Conservation (phyloP, 1,140 invertebrate species). For the Drosophila grimshawi region DNA sequence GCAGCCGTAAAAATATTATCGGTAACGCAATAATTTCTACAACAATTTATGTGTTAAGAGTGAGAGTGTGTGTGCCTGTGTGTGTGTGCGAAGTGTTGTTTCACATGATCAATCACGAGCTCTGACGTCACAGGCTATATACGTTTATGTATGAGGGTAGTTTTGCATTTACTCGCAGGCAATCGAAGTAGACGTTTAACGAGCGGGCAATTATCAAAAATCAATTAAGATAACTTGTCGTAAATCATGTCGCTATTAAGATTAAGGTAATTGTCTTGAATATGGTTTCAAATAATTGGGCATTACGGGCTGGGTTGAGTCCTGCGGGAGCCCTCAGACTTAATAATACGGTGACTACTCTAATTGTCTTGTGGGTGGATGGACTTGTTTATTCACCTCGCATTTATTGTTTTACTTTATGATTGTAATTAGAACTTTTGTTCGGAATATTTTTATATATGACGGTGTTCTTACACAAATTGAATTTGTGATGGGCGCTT, state of each 20-base stretch:
- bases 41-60: conserved; percentile 41
- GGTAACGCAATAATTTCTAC: conserved; percentile 57
- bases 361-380: conserved; percentile 21
- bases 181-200: conserved; percentile 53
- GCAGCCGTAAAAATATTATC: conserved; percentile 74
- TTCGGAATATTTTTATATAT: no score
- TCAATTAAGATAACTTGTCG: conserved; percentile 78
- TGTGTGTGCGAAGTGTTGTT: conserved; percentile 12
- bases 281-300: conserved; percentile 50
- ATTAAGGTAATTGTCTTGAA: conserved; percentile 66
- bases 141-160: conserved; percentile 26
- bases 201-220: conserved; percentile 62
- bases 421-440: background rate
- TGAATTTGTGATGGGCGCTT: no score
- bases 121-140: conserved; percentile 59
- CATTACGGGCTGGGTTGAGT: background rate
- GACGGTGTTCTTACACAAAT: no score
- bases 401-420: background rate
- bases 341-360: background rate
- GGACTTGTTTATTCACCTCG: background rate
- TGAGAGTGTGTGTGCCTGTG: conserved; percentile 39
- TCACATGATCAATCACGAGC: conserved; percentile 80
- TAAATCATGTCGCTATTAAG: conserved; percentile 61
- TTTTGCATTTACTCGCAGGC: conserved; percentile 34
- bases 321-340: conserved; percentile 1